Conservation (phyloP, 2,888 invertebrate species). For the Anoplius nigerrimus region DNA sequence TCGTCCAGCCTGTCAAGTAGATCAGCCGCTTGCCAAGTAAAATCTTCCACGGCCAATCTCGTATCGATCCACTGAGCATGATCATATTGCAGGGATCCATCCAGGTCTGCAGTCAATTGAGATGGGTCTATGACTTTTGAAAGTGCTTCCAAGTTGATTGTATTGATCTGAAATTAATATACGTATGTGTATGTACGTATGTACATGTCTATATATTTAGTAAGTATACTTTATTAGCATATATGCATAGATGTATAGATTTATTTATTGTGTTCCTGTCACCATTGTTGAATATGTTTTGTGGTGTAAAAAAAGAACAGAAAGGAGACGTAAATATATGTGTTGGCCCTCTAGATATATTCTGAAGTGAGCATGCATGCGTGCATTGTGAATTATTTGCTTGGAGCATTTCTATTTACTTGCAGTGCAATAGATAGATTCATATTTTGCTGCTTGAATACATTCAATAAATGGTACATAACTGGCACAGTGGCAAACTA, state of each 20-base stretch:
- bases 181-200: conserved; percentile 1
- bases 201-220: background rate
- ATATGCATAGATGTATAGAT: background rate
- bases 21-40: conserved; percentile 97
- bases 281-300: no score
- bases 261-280: background rate
- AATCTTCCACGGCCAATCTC: conserved; percentile 94
- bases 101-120: conserved; percentile 95
- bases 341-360: conserved; percentile 50
- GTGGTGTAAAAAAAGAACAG: no score
- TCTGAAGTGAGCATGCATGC: conserved; percentile 21
- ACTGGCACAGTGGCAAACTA: conserved; percentile 58
- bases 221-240: background rate
- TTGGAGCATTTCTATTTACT: conserved; percentile 44
- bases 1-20: conserved; percentile 94
- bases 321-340: no score
- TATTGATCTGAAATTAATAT: conserved; percentile 86
- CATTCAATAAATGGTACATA: conserved; percentile 57
- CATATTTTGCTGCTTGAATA: conserved; percentile 58
- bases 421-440: conserved; percentile 55
- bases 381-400: conserved; percentile 48
- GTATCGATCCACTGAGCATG: conserved; percentile 98
- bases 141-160: conserved; percentile 96
- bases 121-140: conserved; percentile 94
- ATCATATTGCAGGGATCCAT: conserved; percentile 95